These are phyloP conservation scores for Lysandra coridon DNA, from an alignment of 2,888 invertebrate genomes.

Conservation along the genomic window DNA sequence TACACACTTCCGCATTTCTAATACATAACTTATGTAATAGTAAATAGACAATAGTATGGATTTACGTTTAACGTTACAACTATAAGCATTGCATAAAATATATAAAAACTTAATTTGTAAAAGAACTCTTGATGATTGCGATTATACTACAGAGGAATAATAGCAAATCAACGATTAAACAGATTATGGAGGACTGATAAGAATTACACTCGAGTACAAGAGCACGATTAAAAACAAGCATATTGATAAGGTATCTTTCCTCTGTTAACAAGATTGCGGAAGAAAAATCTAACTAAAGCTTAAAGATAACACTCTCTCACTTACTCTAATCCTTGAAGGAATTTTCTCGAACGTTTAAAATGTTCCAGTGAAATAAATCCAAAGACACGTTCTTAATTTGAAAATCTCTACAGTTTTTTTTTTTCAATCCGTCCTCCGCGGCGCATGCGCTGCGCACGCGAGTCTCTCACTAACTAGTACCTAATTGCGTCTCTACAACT, in stretches of 20 bases:
- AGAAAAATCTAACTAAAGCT: conserved; percentile 12
- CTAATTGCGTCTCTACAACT: conserved; percentile 34
- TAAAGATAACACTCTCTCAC: conserved; percentile 18
- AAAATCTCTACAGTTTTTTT: not conserved
- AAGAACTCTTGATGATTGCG: not conserved
- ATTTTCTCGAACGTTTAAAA: conserved; percentile 1
- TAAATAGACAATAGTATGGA: no score
- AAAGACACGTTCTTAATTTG: not conserved
- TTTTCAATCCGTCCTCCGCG: conserved; percentile 30
- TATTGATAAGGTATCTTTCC: conserved; percentile 21
- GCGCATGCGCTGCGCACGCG: conserved; percentile 72
- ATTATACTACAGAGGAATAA: not conserved
- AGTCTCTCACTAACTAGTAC: conserved; percentile 59
- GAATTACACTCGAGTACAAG: conserved; percentile 4
- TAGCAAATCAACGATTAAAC: conserved; percentile 11
- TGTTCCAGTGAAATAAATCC: not conserved
- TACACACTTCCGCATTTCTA: no score
- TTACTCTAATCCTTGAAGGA: not conserved
- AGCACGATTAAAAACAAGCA: conserved; percentile 14
- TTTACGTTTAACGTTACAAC: no score
- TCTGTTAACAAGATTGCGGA: conserved; percentile 23
- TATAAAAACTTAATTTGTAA: not conserved
- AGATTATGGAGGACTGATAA: conserved; percentile 23
- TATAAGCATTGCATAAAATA: not conserved
- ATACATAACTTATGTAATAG: no score